Evolutionary conservation across 2,797 vertebrate species (phyloP).

Genomic region (Bradypodion pumilum): DNA sequence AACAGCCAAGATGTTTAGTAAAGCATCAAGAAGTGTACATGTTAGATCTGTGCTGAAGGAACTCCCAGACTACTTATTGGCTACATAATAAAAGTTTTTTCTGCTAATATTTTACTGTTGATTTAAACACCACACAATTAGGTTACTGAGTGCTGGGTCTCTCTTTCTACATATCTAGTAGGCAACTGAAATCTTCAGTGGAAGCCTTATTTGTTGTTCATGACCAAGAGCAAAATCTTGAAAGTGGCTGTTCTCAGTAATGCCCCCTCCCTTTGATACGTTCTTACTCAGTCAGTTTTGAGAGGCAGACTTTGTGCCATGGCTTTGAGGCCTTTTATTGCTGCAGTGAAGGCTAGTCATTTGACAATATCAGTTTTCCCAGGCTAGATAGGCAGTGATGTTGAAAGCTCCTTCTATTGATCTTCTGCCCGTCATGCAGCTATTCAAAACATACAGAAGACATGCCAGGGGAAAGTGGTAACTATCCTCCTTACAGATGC

Average conservation of each 20-base stretch:
- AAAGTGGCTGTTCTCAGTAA: background rate
- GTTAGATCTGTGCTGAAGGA: background rate
- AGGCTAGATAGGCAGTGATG: background rate
- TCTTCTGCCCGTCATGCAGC: background rate
- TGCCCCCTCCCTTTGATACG: background rate
- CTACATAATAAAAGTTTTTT: background rate
- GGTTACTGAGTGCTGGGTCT: background rate
- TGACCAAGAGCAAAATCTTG: background rate
- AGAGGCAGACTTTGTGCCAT: background rate
- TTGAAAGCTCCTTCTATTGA: background rate
- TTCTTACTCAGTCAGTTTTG: background rate
- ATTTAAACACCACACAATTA: too few relatives aligned
- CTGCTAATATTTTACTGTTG: too few relatives aligned
- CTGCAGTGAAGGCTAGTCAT: background rate
- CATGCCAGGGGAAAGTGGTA: background rate
- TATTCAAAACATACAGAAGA: background rate
- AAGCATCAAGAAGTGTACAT: background rate
- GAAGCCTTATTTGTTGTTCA: background rate
- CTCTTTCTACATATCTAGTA: background rate
- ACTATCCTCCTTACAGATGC: background rate
- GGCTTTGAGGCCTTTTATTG: background rate
- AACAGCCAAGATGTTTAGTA: background rate
- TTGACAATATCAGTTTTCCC: background rate
- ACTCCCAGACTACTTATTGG: background rate
- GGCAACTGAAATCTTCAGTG: background rate